Percentiles rank a stretch among this genome's conserved stretches.
phyloP scores from a whole-genome alignment of 2,888 invertebrate species.

The Escarpia spicata region DNA sequence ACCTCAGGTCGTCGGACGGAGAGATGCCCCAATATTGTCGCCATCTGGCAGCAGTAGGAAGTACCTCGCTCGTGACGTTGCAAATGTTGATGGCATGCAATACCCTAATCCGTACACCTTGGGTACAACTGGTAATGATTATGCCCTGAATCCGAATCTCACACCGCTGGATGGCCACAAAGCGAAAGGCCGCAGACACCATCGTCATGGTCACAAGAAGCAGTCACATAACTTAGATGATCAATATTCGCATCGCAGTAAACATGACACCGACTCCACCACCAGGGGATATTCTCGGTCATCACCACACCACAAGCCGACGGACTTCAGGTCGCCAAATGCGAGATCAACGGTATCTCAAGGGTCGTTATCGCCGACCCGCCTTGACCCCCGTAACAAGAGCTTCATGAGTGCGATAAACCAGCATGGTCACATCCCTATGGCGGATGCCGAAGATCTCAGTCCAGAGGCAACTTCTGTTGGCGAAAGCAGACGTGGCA shows the following conservation, averaged over 20 bases:
- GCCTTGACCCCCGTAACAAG: constrained; percentile 28
- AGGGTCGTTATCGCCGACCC: neutral
- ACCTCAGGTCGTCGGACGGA: neutral
- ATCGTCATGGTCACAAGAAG: constrained; percentile 10
- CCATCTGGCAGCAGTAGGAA: constrained; percentile 1
- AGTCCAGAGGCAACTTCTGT: constrained; percentile 28
- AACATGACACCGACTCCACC: constrained; percentile 22
- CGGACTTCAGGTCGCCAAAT: constrained; percentile 18
- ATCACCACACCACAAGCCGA: neutral
- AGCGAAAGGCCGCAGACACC: neutral
- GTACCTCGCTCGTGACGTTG: neutral
- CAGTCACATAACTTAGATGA: neutral
- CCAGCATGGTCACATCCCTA: constrained; percentile 26
- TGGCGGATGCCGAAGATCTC: constrained; percentile 39
- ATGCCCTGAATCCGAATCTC: neutral
- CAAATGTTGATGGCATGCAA: neutral
- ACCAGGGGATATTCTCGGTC: constrained; percentile 44
- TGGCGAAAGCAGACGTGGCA: neutral
- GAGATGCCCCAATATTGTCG: neutral
- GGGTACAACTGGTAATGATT: neutral
- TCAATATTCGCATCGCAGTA: neutral
- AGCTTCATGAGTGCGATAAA: constrained; percentile 31
- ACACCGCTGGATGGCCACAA: constrained; percentile 5
- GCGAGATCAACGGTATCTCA: neutral
- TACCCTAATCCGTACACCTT: neutral